A percentile compares a stretch with the other conserved stretches of the same genome.
These are phyloP conservation scores for Mongoloraphidia duomilia DNA, from an alignment of 2,888 invertebrate species.

Conservation along the genomic window DNA sequence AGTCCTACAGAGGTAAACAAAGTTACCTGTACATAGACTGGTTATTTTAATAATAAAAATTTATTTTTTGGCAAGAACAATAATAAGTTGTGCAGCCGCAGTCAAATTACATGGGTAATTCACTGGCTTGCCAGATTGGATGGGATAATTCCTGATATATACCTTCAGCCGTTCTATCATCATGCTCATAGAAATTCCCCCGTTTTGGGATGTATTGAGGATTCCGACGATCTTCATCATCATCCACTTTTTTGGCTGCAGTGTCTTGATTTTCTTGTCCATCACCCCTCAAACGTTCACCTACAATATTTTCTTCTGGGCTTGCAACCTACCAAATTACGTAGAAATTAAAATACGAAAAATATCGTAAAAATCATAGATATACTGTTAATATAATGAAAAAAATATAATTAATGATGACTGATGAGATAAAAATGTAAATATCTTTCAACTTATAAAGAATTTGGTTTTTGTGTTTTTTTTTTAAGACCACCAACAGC, in stretches of 20 bases:
- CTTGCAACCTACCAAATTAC: constrained; percentile 34
- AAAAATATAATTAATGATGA: neutral
- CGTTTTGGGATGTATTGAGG: constrained; percentile 94
- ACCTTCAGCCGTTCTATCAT: constrained; percentile 69
- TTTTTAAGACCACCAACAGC: too few species aligned
- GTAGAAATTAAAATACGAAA: neutral
- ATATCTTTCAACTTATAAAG: too few species aligned
- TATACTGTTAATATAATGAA: neutral
- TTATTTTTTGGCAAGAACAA: too few species aligned
- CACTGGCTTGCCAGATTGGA: too few species aligned
- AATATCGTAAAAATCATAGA: neutral
- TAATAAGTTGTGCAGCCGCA: too few species aligned
- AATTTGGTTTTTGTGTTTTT: too few species aligned
- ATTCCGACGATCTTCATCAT: constrained; percentile 88
- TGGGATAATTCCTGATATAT: constrained; percentile 27
- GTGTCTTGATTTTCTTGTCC: constrained; percentile 41
- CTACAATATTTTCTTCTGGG: constrained; percentile 35
- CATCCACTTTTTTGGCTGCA: constrained; percentile 58
- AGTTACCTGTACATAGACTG: too few species aligned
- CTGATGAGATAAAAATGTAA: too few species aligned
- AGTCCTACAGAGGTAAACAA: too few species aligned
- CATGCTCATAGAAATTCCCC: constrained; percentile 94
- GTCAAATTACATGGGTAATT: too few species aligned
- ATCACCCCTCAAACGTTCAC: constrained; percentile 56
- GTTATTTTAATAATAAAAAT: too few species aligned